A percentile compares a stretch with the other conserved stretches of the same genome.
Conservation (phyloP, 2,797 vertebrate species). For the Falco rusticolus region DNA sequence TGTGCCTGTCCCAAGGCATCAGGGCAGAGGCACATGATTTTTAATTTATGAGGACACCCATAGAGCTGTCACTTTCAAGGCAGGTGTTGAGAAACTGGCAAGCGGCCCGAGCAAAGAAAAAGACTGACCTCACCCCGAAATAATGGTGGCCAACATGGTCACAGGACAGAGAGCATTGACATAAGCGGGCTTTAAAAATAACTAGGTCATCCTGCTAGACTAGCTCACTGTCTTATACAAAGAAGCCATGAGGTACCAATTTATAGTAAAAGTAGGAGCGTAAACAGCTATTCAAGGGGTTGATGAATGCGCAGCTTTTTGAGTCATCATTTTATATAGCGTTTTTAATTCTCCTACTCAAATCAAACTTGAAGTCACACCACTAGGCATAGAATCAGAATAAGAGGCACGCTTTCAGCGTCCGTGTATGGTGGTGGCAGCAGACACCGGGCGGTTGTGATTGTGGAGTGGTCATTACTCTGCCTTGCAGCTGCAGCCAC, state of each 20-base stretch:
- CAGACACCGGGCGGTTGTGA: accelerated
- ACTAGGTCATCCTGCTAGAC: conserved; percentile 77
- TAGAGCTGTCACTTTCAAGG: conserved; percentile 95
- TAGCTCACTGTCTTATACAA: conserved; percentile 37
- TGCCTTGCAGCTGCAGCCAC: background rate
- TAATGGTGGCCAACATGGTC: conserved; percentile 88
- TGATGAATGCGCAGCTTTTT: background rate
- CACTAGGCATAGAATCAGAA: background rate
- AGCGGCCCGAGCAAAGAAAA: conserved; percentile 84
- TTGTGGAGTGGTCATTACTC: background rate
- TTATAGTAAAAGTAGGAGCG: conserved; percentile 40
- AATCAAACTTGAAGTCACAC: background rate
- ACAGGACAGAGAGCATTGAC: conserved; percentile 86
- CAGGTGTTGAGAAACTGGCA: conserved; percentile 92
- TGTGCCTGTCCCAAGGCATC: conserved; percentile 82
- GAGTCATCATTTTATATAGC: conserved; percentile 40
- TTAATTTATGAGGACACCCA: conserved; percentile 96
- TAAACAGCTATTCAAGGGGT: conserved; percentile 17
- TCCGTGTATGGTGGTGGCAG: accelerated
- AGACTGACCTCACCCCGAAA: conserved; percentile 93
- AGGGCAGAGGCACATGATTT: conserved; percentile 90
- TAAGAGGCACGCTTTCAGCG: background rate
- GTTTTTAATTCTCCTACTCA: background rate
- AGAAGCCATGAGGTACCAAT: conserved; percentile 20
- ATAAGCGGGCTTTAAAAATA: conserved; percentile 87